phyloP scores from a whole-genome alignment of 2,797 vertebrate genomes.

The Eurystomus glaucurus region DNA sequence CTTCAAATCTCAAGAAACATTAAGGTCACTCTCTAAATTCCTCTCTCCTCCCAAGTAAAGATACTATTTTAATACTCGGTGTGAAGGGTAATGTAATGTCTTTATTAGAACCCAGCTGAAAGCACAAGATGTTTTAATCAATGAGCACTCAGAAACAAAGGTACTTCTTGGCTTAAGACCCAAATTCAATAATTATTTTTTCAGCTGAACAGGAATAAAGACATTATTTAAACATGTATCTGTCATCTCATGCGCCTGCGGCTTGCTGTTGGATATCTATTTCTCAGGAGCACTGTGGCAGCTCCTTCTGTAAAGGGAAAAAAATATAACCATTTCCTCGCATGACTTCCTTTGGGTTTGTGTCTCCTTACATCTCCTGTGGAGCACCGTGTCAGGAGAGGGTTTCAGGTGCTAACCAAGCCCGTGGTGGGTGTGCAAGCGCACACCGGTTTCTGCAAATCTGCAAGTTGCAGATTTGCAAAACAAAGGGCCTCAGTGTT shows the following conservation, averaged over 20 bases:
- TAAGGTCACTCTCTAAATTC: conserved; percentile 32
- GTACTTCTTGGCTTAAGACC: conserved; percentile 51
- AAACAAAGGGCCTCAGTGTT: neutral
- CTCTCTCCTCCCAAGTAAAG: conserved; percentile 4
- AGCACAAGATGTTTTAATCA: conserved; percentile 53
- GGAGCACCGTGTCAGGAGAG: neutral
- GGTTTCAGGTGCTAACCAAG: neutral
- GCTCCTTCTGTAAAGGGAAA: conserved; percentile 9
- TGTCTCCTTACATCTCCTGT: neutral
- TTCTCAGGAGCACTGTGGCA: conserved; percentile 38
- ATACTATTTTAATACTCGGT: neutral
- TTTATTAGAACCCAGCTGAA: conserved; percentile 34
- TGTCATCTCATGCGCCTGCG: conserved; percentile 29
- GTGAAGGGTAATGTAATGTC: neutral
- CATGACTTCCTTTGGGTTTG: conserved; percentile 17
- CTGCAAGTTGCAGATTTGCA: neutral
- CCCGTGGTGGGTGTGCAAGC: neutral
- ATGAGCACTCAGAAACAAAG: conserved; percentile 46
- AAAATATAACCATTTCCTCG: neutral
- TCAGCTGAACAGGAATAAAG: conserved; percentile 66
- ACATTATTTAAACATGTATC: conserved; percentile 63
- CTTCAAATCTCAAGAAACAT: conserved; percentile 54
- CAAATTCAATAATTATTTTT: conserved; percentile 66
- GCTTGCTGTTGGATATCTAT: conserved; percentile 35
- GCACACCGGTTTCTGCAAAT: neutral